Evolutionary conservation across 2,797 vertebrate species (phyloP).

Genomic region (Merluccius polli): DNA sequence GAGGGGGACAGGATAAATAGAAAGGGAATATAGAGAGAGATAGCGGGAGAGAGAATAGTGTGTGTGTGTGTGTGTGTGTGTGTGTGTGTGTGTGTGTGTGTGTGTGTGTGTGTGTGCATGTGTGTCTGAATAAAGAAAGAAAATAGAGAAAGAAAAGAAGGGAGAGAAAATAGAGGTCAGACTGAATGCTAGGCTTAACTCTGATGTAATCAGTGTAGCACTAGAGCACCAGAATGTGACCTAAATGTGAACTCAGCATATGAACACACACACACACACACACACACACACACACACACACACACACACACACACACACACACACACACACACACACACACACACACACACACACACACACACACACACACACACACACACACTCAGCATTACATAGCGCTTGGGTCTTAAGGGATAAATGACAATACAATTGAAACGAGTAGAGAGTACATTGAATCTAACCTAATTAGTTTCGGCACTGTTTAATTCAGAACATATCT

Average conservation of each 20-base stretch:
- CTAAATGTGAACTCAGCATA: constrained; percentile 64
- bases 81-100: background rate
- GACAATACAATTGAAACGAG: background rate
- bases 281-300: constrained; percentile 23
- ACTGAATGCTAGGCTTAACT: constrained; percentile 41
- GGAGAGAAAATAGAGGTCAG: constrained; percentile 27
- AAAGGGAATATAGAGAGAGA: background rate
- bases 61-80: background rate
- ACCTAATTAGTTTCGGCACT: background rate
- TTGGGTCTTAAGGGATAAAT: background rate
- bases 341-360: constrained; percentile 3
- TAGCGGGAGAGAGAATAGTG: background rate
- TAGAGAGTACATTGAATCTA: background rate
- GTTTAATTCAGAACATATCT: background rate
- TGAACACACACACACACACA: constrained; percentile 7
- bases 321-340: constrained; percentile 12
- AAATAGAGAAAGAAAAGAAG: constrained; percentile 7
- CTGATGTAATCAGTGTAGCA: constrained; percentile 61
- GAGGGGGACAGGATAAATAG: too few relatives aligned
- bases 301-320: constrained; percentile 8
- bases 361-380: background rate
- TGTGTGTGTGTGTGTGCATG: background rate
- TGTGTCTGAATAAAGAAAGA: background rate
- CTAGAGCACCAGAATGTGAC: constrained; percentile 53
- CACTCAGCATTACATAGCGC: background rate